These are phyloP conservation scores for Scrobipalpa atriplicella DNA, from an alignment of 2,888 invertebrate species.

Conservation along the genomic window DNA sequence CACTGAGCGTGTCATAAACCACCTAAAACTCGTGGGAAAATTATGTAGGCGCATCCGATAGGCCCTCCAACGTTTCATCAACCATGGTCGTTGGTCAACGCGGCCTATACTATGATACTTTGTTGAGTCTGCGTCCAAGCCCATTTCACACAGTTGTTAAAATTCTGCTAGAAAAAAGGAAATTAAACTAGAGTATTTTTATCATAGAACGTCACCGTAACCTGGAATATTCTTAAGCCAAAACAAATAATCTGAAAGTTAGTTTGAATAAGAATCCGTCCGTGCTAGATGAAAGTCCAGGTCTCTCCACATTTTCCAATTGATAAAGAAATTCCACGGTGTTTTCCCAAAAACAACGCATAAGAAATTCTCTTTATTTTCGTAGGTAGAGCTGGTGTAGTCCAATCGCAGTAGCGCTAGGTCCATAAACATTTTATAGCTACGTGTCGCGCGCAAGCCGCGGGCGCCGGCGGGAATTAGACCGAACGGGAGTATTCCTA, in stretches of 20 bases:
- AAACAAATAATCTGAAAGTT: background rate
- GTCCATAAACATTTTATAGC: slow-evolving; percentile 33
- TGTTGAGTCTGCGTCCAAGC: no score
- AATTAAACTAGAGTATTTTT: no score
- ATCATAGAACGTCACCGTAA: no score
- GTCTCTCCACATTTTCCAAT: background rate
- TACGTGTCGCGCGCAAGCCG: slow-evolving; percentile 19
- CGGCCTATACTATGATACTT: no score
- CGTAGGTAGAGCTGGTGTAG: slow-evolving; percentile 7
- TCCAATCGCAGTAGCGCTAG: slow-evolving; percentile 15
- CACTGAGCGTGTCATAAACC: no score
- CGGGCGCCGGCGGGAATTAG: slow-evolving; percentile 40
- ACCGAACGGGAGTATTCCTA: slow-evolving; percentile 31
- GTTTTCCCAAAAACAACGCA: slow-evolving; percentile 18
- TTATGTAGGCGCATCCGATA: no score
- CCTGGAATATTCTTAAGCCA: background rate
- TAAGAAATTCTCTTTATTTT: slow-evolving; percentile 21
- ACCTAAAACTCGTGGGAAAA: no score
- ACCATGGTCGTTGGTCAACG: no score
- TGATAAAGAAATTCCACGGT: slow-evolving; percentile 11
- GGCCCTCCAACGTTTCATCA: no score
- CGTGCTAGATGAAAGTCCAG: background rate
- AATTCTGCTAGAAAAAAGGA: no score
- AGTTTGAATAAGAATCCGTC: no score
- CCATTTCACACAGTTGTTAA: no score